Evolutionary conservation across 2,888 invertebrate genomes (phyloP), one percentile per base, ranked within the genome.

Genomic region (Tenthredo distinguenda): DNA sequence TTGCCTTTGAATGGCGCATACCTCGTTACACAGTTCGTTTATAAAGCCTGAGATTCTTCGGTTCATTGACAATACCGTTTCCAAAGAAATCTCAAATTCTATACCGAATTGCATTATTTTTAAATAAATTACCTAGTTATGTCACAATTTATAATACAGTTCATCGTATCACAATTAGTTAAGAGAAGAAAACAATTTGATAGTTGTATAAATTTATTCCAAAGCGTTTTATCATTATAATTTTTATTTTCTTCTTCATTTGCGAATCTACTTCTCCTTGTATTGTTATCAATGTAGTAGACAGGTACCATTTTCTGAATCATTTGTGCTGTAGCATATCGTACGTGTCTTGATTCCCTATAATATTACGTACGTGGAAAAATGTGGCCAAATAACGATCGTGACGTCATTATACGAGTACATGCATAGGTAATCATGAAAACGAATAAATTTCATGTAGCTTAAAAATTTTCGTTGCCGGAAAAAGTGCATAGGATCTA

Each of bases 321-420:
- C 81, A 81, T 58, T 31, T 37, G 15, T 2, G 40, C 26, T 15
- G 40, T 81, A 12, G 7, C 9, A 77, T 31, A 77, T 81, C 58
- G 62, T 81, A 81, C 81, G 81, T 81, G 62, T 21, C 21, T 81
- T 15, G 81, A 62, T 62, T 81, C 18, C 18, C 12, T 43, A 43
- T 40, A 31, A 65, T 68, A 68, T 37, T 21, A 18, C 37, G 40
- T 40, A 62, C 58, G 81, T 62, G 81, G 21, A 62, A 81, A 81
- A 81, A 81, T 81, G n/a, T 62, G 31, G 21, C 77, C 18, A 77
- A 77, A 47, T 50, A 50, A 77, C 2, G n/a, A 55, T n/a, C 18
- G 31, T 77, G 15, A 81, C 62, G 81, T 62, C 37, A 62, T 62
- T n/a, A 2, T 21, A 34, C 81, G 34, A 40, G 37, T 40, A 62